phyloP scores from a whole-genome alignment of 2,113 vertebrate genomes.

The Megaceryle maxima region DNA sequence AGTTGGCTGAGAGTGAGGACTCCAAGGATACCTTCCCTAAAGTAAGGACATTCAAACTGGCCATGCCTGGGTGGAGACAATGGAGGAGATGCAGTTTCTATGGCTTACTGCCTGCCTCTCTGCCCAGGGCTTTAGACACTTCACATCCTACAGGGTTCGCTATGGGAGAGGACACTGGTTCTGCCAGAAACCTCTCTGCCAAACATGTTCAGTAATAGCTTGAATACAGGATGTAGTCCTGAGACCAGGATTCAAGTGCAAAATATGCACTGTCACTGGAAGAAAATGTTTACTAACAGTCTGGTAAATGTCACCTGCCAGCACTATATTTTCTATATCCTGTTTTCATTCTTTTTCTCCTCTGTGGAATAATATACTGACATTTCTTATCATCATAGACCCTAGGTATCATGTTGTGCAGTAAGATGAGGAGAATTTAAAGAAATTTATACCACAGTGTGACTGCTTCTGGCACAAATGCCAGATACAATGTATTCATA shows the following conservation, averaged over 20 bases:
- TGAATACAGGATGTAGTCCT: not conserved
- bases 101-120: not conserved
- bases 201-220: not conserved
- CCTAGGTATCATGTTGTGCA: not conserved
- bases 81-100: not conserved
- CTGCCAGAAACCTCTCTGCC: not conserved
- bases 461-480: conserved; percentile 9
- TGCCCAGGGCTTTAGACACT: not conserved
- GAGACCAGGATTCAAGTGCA: not conserved
- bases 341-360: not conserved
- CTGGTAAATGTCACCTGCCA: not conserved
- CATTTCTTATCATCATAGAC: not conserved
- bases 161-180: not conserved
- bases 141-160: not conserved
- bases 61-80: not conserved
- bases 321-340: not conserved
- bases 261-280: not conserved
- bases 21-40: not conserved
- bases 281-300: not conserved
- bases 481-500: conserved; percentile 54
- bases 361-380: not conserved
- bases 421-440: conserved; percentile 9
- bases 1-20: not conserved
- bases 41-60: not conserved
- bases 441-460: not conserved